Conservation (phyloP, 2,888 invertebrate species). For the Podotricha telesiphe region DNA sequence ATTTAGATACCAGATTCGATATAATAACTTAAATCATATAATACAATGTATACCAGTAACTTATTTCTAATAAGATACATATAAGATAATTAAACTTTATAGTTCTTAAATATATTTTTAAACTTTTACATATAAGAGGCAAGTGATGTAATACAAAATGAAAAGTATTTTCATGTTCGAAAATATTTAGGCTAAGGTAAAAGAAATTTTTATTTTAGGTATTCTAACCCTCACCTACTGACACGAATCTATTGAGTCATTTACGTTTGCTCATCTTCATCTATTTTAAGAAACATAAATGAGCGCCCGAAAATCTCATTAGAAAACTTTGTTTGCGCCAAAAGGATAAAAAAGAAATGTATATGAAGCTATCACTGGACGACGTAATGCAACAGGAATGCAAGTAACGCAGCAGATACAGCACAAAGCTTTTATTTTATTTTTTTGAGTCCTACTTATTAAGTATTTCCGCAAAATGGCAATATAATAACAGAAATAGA, state of each 20-base stretch:
- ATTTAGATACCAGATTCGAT: not conserved
- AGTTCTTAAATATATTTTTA: slow-evolving; percentile 2
- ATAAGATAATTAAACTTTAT: not conserved
- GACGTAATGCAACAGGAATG: slow-evolving; percentile 77
- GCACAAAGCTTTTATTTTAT: slow-evolving; percentile 70
- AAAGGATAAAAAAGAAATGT: slow-evolving; percentile 51
- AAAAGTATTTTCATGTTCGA: slow-evolving; percentile 35
- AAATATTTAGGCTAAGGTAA: slow-evolving; percentile 74
- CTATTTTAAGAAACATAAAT: slow-evolving; percentile 68
- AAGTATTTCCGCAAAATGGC: slow-evolving; percentile 65
- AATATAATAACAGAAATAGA: slow-evolving; percentile 42
- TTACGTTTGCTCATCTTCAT: slow-evolving; percentile 62
- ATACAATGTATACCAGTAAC: not conserved
- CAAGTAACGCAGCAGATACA: slow-evolving; percentile 65
- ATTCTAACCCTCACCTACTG: slow-evolving; percentile 79
- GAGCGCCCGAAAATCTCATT: slow-evolving; percentile 49
- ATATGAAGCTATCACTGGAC: slow-evolving; percentile 57
- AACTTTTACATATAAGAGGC: slow-evolving; percentile 10
- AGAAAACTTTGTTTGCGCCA: slow-evolving; percentile 56
- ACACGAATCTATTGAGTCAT: slow-evolving; percentile 68
- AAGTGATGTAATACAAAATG: slow-evolving; percentile 43
- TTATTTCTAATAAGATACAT: not conserved
- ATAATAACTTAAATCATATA: not conserved
- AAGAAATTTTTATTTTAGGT: slow-evolving; percentile 61
- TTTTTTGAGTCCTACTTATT: slow-evolving; percentile 62